Evolutionary conservation across 2,797 vertebrate species (phyloP), one percentile per base, ranked within the genome.

Genomic region (Tachyglossus aculeatus): DNA sequence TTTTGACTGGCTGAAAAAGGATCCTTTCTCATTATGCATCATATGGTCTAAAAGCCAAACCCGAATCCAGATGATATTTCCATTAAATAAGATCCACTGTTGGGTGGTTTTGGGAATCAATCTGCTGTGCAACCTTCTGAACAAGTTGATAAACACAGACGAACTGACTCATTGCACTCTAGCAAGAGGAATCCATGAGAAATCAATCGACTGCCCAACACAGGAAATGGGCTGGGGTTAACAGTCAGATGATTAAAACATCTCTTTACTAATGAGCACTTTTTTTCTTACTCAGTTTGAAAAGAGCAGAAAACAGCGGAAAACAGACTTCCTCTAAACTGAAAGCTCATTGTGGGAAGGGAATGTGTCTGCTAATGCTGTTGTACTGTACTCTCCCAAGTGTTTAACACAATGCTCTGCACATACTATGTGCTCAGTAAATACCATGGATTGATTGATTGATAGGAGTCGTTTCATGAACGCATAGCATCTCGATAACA

Each of bases 1-100:
- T 41, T 27, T 18, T 27, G 31, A 14, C 51, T 75, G 38, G 40
- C 47, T 75, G 40, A 61, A 47, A 53, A 78, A 56, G 53, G 80
- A 50, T 44, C 47, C 37, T 0, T 25, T 55, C 33, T 59, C 44
- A 38, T 54, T 25, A 48, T 60, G 54, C 31, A 56, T 27, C 32
- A 24, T 64, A 67, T 19, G 36, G 63, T 56, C 56, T 69, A 34
- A 54, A 83, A 69, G 71, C 38, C 58, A 81, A 71, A 41, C 37
- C 44, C 53, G 74, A 72, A 39, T 54, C 56, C 64, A 73, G 64
- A 74, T 70, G 86, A 73, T 69, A 72, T 41, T 76, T 72, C 76
- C 62, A 55, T 5, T 16, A 62, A 9, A 36, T 38, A 74, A 68
- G 67, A 58, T 27, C 51, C 33, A 73, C 58, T 50, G 31, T 59